phyloP scores from a whole-genome alignment of 2,888 invertebrate species.

The Dinocampus coccinellae region DNA sequence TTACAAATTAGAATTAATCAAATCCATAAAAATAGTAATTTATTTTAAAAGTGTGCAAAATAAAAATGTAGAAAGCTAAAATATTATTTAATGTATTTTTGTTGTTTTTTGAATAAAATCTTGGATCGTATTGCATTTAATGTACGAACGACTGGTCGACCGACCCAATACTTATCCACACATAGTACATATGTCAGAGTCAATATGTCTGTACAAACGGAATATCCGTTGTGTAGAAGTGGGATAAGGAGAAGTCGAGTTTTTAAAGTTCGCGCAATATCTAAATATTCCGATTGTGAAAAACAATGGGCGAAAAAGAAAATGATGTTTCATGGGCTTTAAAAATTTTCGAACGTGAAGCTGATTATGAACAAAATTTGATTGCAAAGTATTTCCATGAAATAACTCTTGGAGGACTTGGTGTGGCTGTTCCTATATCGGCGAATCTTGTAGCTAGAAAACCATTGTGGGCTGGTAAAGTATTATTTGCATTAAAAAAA shows the following conservation, averaged over 20 bases:
- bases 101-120: too few relatives aligned
- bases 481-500: not conserved
- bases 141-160: too few relatives aligned
- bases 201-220: too few relatives aligned
- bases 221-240: not conserved
- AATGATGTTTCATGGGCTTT: constrained; percentile 60
- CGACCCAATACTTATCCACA: not conserved
- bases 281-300: not conserved
- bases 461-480: constrained; percentile 51
- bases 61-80: constrained; percentile 33
- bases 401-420: constrained; percentile 27
- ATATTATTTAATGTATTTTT: not conserved
- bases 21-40: constrained; percentile 10
- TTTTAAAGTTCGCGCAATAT: not conserved
- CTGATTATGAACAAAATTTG: constrained; percentile 41
- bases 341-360: constrained; percentile 55
- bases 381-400: constrained; percentile 45
- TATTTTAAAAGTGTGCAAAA: constrained; percentile 44
- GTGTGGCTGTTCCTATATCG: not conserved
- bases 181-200: too few relatives aligned
- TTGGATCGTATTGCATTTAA: too few relatives aligned
- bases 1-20: constrained; percentile 13
- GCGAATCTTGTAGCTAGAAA: constrained; percentile 42
- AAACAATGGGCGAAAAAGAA: constrained; percentile 40
- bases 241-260: not conserved